phyloP scores from a whole-genome alignment of 2,113 vertebrate genomes.

The Menidia beryllina region DNA sequence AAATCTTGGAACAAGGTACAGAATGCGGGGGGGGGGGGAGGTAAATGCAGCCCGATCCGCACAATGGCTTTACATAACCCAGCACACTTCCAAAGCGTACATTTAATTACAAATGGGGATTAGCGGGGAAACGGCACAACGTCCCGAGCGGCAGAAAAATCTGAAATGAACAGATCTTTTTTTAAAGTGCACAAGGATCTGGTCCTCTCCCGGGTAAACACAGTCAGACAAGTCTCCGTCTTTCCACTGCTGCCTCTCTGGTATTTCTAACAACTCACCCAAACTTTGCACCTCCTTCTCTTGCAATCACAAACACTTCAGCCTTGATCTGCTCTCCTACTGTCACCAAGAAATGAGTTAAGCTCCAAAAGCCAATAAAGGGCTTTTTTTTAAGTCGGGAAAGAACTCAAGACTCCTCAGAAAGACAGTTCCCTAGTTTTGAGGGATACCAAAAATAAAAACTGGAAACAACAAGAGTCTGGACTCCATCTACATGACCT shows the following conservation, averaged over 20 bases:
- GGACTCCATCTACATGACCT: slow-evolving; percentile 50
- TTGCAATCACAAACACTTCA: slow-evolving; percentile 7
- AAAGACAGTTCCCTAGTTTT: slow-evolving; percentile 40
- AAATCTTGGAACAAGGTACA: slow-evolving; percentile 28
- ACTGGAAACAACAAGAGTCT: slow-evolving; percentile 38
- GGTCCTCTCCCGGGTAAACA: slow-evolving; percentile 55
- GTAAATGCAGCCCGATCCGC: slow-evolving; percentile 35
- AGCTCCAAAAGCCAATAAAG: slow-evolving; percentile 40
- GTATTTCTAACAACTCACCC: slow-evolving; percentile 35
- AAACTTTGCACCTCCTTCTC: slow-evolving; percentile 27
- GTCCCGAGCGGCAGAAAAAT: slow-evolving; percentile 52
- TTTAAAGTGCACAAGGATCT: slow-evolving; percentile 63
- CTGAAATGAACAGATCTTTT: slow-evolving; percentile 60
- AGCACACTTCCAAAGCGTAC: slow-evolving; percentile 62
- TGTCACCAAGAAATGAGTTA: slow-evolving; percentile 40
- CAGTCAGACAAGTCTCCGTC: slow-evolving; percentile 53
- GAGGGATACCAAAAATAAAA: slow-evolving; percentile 50
- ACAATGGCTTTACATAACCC: slow-evolving; percentile 67
- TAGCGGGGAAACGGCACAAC: slow-evolving; percentile 60
- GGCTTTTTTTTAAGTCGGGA: slow-evolving; percentile 46
- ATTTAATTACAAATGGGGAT: slow-evolving; percentile 79
- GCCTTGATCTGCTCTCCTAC: slow-evolving; percentile 18
- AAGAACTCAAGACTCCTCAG: slow-evolving; percentile 40
- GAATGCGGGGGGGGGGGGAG: slow-evolving; percentile 14
- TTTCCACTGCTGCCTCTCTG: slow-evolving; percentile 23